Conservation (phyloP, 2,797 vertebrate genomes). For the Atherinosoma microstoma region DNA sequence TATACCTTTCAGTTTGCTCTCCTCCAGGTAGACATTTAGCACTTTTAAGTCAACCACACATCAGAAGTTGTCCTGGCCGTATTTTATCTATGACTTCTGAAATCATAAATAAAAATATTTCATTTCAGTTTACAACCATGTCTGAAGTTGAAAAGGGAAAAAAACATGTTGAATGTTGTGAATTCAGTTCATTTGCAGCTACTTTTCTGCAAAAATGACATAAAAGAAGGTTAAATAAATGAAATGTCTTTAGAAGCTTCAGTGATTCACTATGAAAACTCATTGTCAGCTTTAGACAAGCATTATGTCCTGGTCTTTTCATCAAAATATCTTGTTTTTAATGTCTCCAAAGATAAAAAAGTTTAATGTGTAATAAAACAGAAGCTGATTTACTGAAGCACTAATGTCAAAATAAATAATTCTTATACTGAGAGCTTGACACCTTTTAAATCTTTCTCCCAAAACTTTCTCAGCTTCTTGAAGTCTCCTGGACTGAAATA, state of each 20-base stretch:
- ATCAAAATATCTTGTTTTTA: slow-evolving; percentile 1
- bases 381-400: slow-evolving; percentile 6
- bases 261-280: neutral
- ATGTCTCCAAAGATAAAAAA: slow-evolving; percentile 7
- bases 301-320: slow-evolving; percentile 1
- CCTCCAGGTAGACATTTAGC: no score
- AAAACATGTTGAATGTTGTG: no score
- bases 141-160: no score
- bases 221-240: no score
- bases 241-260: neutral
- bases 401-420: slow-evolving; percentile 7
- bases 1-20: no score
- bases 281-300: neutral
- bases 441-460: slow-evolving; percentile 19
- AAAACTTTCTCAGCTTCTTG: slow-evolving; percentile 45
- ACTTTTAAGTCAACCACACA: no score
- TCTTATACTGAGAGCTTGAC: slow-evolving; percentile 15
- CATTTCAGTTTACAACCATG: no score
- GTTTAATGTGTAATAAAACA: neutral
- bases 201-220: neutral
- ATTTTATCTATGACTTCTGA: no score
- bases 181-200: neutral
- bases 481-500: slow-evolving; percentile 54
- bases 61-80: no score
- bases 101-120: no score